A percentile compares a stretch with the other conserved stretches of the same genome.
Evolutionary conservation across 2,113 vertebrate species (phyloP).

Genomic region (Xenopus borealis): DNA sequence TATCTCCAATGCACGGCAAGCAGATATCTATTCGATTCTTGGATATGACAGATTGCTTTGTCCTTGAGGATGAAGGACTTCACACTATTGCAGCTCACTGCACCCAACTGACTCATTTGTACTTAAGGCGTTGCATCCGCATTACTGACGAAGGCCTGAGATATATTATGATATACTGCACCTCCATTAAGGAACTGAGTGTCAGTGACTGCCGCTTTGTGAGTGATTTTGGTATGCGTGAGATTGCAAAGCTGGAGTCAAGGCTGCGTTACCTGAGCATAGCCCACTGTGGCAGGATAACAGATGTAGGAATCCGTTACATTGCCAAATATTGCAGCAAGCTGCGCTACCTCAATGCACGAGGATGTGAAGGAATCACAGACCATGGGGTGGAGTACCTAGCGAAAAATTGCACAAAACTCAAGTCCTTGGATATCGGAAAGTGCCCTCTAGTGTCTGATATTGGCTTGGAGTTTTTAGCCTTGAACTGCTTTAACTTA

Average conservation of each 20-base stretch:
- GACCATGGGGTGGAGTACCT: conserved; percentile 93
- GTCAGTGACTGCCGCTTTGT: conserved; percentile 93
- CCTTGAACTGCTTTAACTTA: conserved; percentile 88
- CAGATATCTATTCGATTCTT: conserved; percentile 92
- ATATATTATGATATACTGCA: conserved; percentile 91
- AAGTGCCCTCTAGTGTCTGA: conserved; percentile 95
- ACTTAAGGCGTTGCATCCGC: conserved; percentile 88
- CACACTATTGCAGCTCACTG: conserved; percentile 94
- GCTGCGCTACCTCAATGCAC: conserved; percentile 94
- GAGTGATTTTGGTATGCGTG: conserved; percentile 90
- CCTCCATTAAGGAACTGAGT: conserved; percentile 84
- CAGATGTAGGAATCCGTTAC: conserved; percentile 92
- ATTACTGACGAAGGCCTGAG: conserved; percentile 92
- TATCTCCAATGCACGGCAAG: conserved; percentile 84
- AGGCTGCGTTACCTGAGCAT: conserved; percentile 93
- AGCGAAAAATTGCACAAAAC: conserved; percentile 90
- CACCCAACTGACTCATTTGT: conserved; percentile 94
- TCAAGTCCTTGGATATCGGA: conserved; percentile 92
- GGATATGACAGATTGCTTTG: conserved; percentile 97
- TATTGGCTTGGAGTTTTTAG: conserved; percentile 86
- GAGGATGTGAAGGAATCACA: conserved; percentile 95
- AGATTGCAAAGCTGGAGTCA: conserved; percentile 91
- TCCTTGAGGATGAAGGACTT: conserved; percentile 91
- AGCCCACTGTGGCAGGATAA: conserved; percentile 93
- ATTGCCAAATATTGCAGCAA: conserved; percentile 94